phyloP scores from a whole-genome alignment of 2,113 vertebrate species.

The Helogale parvula region DNA sequence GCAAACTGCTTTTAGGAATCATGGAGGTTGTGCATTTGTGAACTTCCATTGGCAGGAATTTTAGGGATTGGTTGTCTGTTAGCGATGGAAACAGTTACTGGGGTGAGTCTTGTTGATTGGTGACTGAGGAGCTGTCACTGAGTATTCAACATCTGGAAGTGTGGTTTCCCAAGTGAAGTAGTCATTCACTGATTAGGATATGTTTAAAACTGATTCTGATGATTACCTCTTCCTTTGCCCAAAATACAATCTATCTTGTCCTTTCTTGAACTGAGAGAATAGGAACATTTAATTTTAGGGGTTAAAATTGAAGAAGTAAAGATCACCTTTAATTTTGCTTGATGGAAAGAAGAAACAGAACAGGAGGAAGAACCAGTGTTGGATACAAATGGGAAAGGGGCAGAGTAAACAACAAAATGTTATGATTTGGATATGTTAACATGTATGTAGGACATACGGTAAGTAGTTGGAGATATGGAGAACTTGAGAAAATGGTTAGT shows the following conservation, averaged over 20 bases:
- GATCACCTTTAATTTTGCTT: not conserved
- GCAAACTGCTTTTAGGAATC: not conserved
- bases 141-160: not conserved
- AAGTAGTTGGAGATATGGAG: not conserved
- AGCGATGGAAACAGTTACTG: not conserved
- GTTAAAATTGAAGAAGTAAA: not conserved
- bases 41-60: not conserved
- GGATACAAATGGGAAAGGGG: not conserved
- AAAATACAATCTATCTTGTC: not conserved
- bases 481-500: not conserved
- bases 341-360: not conserved
- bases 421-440: not conserved
- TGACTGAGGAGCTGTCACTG: not conserved
- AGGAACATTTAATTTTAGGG: not conserved
- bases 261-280: not conserved
- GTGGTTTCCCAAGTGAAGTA: not conserved
- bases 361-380: not conserved
- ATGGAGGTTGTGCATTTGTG: not conserved
- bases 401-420: not conserved
- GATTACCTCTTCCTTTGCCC: not conserved
- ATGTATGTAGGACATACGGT: not conserved
- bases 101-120: not conserved
- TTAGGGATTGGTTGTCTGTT: not conserved
- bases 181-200: not conserved
- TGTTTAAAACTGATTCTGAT: not conserved